phyloP scores from a whole-genome alignment of 1,140 invertebrate species.

The Sycobia sp. region DNA sequence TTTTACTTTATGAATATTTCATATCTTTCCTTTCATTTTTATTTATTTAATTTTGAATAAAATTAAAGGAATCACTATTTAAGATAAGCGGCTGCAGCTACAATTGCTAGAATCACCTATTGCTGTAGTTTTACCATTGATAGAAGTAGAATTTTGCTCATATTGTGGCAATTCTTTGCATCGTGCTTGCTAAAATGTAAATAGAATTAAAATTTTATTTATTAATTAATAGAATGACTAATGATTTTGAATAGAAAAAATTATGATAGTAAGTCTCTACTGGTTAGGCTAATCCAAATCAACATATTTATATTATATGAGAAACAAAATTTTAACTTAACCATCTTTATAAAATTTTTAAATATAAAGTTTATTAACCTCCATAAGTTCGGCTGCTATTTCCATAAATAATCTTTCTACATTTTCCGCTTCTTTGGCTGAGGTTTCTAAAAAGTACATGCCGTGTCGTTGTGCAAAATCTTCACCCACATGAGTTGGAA shows the following conservation, averaged over 20 bases:
- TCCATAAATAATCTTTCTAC: slow-evolving; percentile 96
- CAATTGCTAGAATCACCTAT: slow-evolving; percentile 72
- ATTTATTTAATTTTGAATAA: slow-evolving; percentile 3
- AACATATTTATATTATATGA: too few relatives aligned
- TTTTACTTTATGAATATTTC: slow-evolving; percentile 22
- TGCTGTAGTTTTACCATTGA: slow-evolving; percentile 73
- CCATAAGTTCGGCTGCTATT: slow-evolving; percentile 91
- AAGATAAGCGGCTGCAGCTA: slow-evolving; percentile 60
- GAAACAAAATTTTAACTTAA: too few relatives aligned
- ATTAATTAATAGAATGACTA: too few relatives aligned
- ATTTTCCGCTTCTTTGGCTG: slow-evolving; percentile 97
- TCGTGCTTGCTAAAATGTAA: slow-evolving; percentile 70
- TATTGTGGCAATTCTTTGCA: slow-evolving; percentile 78
- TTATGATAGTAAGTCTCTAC: too few relatives aligned
- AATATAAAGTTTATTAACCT: slow-evolving; percentile 63
- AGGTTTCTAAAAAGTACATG: slow-evolving; percentile 98
- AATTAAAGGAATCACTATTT: slow-evolving; percentile 37
- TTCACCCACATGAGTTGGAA: slow-evolving; percentile 92
- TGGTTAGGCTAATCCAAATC: too few relatives aligned
- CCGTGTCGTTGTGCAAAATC: slow-evolving; percentile 93
- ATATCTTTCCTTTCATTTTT: slow-evolving; percentile 12
- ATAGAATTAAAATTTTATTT: slow-evolving; percentile 13
- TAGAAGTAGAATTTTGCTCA: slow-evolving; percentile 71
- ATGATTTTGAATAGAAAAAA: too few relatives aligned
- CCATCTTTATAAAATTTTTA: neutral